These are phyloP conservation scores for Cerastis rubricosa DNA, from an alignment of 2,888 invertebrate genomes.

Conservation along the genomic window DNA sequence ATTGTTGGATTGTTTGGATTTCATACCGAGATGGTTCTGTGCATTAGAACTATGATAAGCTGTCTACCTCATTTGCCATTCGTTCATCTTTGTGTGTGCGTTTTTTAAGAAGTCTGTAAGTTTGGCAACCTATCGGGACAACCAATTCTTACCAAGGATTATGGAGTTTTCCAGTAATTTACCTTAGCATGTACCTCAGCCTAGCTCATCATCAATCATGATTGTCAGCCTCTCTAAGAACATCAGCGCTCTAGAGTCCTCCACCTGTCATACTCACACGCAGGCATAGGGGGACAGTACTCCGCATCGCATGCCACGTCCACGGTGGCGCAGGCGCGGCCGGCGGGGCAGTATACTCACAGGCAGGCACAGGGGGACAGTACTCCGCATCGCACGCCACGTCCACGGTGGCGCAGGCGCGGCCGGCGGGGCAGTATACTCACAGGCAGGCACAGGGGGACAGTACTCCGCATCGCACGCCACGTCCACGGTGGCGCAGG, in stretches of 20 bases:
- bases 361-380: constrained; percentile 96
- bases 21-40: background rate
- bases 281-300: constrained; percentile 96
- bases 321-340: constrained; percentile 94
- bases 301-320: constrained; percentile 96
- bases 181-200: too few species aligned
- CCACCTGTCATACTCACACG: constrained; percentile 93
- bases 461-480: constrained; percentile 96
- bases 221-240: background rate
- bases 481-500: constrained; percentile 95
- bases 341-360: constrained; percentile 92
- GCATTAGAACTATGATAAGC: background rate
- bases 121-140: background rate
- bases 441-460: constrained; percentile 95
- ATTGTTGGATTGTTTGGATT: background rate
- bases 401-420: constrained; percentile 95
- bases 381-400: constrained; percentile 96
- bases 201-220: background rate
- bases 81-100: too few species aligned
- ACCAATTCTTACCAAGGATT: background rate
- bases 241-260: too few species aligned
- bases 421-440: constrained; percentile 92
- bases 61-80: too few species aligned
- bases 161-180: background rate
- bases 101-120: background rate